Evolutionary conservation across 2,888 invertebrate genomes (phyloP), one percentile per base, ranked within the genome.

Genomic region (Platypus cylindrus): DNA sequence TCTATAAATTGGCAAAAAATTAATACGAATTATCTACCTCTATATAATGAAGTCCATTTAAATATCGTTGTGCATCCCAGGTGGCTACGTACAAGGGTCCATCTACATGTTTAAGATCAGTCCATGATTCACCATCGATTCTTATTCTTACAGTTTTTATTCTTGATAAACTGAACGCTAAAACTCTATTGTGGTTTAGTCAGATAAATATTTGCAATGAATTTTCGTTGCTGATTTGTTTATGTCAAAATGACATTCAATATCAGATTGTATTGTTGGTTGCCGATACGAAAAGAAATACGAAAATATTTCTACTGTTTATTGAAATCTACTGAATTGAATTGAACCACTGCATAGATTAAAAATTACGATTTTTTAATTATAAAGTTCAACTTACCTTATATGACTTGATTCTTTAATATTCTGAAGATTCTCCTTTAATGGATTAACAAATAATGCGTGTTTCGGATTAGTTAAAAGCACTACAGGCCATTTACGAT

Each of bases 391-490:
- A 12, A 40, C 37, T 51, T 61, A 77, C 76, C 79, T 72, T 45
- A 90, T 76, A 59, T 87, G 80, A 30, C 80, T 78, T 1, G 89
- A 90, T 34, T 70, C 65, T 36, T 60, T 52, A 31, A 84, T 72
- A 44, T 73, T 63, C 38, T 73, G 60, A 27, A 78, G 50, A 23
- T 86, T 80, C 60, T 90, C 89, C 50, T 78, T 73, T 3, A 68
- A 65, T 2, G 82, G 77, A 63, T 86, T 75, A 28, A 67, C 55
- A 56, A 76, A 85, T 42, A 74, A 64, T 17, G 83, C 78, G 62
- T 85, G 71, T 64, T 90, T 91, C n/a, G 93, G 93, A 66, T 90
- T 91, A 29, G 90, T 90, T 12, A 91, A 70, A 45, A 93, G 62
- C 26, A 79, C 69, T 16, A 86, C 64, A 5, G 91, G 91, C 87